These are phyloP conservation scores for Oceanodroma tethys DNA, from an alignment of 2,113 vertebrate species.

Conservation along the genomic window DNA sequence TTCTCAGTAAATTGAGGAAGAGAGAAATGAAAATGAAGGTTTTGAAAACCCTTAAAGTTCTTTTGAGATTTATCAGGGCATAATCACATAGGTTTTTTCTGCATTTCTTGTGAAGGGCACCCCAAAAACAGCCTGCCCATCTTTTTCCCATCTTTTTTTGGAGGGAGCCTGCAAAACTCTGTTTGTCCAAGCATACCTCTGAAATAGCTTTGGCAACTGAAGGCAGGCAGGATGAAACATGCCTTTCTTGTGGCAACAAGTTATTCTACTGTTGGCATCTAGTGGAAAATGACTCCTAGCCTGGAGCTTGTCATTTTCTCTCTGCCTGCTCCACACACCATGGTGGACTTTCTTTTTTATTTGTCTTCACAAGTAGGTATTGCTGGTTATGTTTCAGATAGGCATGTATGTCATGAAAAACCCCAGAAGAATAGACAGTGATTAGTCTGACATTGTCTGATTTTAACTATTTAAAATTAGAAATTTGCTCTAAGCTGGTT, in stretches of 20 bases:
- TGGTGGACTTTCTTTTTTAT: background rate
- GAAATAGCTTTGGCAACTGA: background rate
- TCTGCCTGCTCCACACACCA: background rate
- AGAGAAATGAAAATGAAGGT: background rate
- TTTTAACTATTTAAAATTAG: background rate
- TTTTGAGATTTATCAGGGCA: background rate
- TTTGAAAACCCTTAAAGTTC: background rate
- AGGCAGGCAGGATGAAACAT: background rate
- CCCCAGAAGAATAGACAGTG: rapidly evolving
- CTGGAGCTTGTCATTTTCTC: background rate
- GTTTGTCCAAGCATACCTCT: background rate
- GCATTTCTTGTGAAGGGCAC: background rate
- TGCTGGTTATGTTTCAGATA: background rate
- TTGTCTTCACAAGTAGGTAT: background rate
- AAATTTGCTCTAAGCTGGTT: background rate
- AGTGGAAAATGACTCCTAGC: background rate
- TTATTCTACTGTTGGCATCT: background rate
- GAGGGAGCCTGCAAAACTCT: background rate
- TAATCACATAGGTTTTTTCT: rapidly evolving
- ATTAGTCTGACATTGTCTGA: background rate
- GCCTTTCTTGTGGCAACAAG: background rate
- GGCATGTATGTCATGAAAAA: background rate
- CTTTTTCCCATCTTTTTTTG: background rate
- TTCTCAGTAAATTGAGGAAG: background rate
- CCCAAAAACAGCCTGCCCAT: background rate